Percentiles rank a stretch among this genome's conserved stretches.
Conservation (phyloP, 1,140 invertebrate species). For the Philotrypesis tridentata region DNA sequence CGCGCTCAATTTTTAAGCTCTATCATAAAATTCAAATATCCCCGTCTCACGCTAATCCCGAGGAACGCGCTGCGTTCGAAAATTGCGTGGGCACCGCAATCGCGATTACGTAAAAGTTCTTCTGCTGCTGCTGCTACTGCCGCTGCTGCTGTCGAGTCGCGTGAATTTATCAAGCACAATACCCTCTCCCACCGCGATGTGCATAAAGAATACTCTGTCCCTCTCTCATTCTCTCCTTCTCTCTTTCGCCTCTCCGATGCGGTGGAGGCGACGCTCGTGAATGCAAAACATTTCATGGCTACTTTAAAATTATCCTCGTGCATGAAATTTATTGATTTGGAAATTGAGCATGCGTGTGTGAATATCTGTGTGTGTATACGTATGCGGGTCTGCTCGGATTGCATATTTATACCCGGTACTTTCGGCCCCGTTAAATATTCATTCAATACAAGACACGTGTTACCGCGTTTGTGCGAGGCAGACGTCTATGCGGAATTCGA, state of each 20-base stretch:
- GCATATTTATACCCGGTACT: conserved; percentile 49
- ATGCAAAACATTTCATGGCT: conserved; percentile 32
- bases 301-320: conserved; percentile 31
- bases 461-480: neutral
- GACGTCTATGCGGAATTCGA: conserved; percentile 32
- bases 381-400: conserved; percentile 28
- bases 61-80: neutral
- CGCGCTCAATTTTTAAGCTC: too few relatives aligned
- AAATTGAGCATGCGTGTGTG: too few relatives aligned
- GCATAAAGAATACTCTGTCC: too few relatives aligned
- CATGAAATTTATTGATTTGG: conserved; percentile 32
- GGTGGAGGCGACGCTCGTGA: conserved; percentile 24
- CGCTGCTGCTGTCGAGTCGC: neutral
- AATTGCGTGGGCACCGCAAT: neutral
- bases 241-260: neutral
- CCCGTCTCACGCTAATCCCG: neutral
- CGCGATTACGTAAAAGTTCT: neutral
- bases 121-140: neutral
- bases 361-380: conserved; percentile 32
- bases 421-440: conserved; percentile 47
- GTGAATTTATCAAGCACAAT: neutral
- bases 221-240: neutral
- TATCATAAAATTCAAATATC: neutral
- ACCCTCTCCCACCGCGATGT: too few relatives aligned
- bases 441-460: conserved; percentile 40